phyloP scores from a whole-genome alignment of 2,797 vertebrate genomes.

The Sebastes itinus region DNA sequence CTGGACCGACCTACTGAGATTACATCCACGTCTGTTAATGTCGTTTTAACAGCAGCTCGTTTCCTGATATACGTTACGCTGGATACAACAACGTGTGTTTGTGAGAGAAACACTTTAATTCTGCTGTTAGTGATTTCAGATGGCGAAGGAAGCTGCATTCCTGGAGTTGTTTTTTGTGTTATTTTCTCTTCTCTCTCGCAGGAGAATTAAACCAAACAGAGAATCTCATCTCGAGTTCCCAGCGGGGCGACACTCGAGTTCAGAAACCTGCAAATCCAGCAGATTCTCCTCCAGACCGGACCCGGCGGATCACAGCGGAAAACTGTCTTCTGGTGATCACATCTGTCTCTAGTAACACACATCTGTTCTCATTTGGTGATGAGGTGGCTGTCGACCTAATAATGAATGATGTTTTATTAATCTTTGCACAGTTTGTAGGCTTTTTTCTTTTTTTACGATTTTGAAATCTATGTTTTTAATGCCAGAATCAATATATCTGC shows the following conservation, averaged over 20 bases:
- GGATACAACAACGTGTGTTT: background rate
- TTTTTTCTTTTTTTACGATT: too few species aligned
- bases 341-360: constrained; percentile 4
- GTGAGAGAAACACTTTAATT: background rate
- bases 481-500: too few species aligned
- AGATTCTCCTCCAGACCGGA: constrained; percentile 33
- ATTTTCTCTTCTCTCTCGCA: constrained; percentile 1
- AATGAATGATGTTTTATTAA: background rate
- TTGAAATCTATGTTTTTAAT: too few species aligned
- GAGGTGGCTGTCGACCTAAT: background rate
- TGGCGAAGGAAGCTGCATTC: background rate
- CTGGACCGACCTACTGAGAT: background rate
- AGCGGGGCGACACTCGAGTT: background rate
- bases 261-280: constrained; percentile 46
- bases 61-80: background rate
- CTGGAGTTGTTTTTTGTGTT: background rate
- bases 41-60: background rate
- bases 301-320: constrained; percentile 29
- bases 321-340: constrained; percentile 22
- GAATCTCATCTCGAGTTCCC: constrained; percentile 22
- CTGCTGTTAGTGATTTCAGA: background rate
- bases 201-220: constrained; percentile 20
- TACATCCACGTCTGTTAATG: constrained; percentile 27
- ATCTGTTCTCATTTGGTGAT: background rate
- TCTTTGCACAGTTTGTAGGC: too few species aligned